Evolutionary conservation across 1,140 invertebrate species (phyloP).

Genomic region (Megalonaias nervosa): DNA sequence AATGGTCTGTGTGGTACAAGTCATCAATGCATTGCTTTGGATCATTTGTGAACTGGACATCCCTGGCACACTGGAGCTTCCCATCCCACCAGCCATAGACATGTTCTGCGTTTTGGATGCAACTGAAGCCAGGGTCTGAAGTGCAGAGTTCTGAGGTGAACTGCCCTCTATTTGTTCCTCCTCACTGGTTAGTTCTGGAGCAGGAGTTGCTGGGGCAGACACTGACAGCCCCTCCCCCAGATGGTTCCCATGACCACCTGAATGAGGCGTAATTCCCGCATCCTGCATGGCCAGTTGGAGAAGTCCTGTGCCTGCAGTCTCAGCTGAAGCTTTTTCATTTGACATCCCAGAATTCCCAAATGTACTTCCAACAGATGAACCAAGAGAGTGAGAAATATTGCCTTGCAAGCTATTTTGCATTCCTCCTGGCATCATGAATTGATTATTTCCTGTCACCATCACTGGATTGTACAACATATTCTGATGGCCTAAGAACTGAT

Average conservation of each 20-base stretch:
- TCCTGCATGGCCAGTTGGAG: constrained; percentile 62
- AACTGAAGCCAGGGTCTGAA: constrained; percentile 60
- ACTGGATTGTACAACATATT: constrained; percentile 35
- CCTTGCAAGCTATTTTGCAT: constrained; percentile 29
- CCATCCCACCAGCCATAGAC: constrained; percentile 29
- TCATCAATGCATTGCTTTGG: constrained; percentile 1
- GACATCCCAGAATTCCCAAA: constrained; percentile 11
- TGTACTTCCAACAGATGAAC: background rate
- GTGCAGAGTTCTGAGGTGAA: constrained; percentile 25
- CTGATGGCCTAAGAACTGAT: constrained; percentile 26
- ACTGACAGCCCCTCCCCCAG: constrained; percentile 1
- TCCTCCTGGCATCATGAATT: constrained; percentile 39
- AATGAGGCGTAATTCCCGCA: constrained; percentile 57
- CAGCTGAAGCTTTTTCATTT: constrained; percentile 9
- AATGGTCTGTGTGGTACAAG: constrained; percentile 34
- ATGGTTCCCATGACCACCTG: constrained; percentile 11
- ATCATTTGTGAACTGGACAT: constrained; percentile 8
- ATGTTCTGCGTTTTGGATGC: constrained; percentile 54
- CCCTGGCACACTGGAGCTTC: constrained; percentile 12
- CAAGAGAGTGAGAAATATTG: constrained; percentile 18
- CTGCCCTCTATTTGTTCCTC: constrained; percentile 8
- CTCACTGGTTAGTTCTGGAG: constrained; percentile 11
- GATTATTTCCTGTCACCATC: constrained; percentile 26
- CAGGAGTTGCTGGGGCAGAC: constrained; percentile 22
- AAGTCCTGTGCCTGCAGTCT: constrained; percentile 43